Percentiles rank a stretch among this genome's conserved stretches.
Conservation (phyloP, 2,888 invertebrate species). For the Drosophila incognita region DNA sequence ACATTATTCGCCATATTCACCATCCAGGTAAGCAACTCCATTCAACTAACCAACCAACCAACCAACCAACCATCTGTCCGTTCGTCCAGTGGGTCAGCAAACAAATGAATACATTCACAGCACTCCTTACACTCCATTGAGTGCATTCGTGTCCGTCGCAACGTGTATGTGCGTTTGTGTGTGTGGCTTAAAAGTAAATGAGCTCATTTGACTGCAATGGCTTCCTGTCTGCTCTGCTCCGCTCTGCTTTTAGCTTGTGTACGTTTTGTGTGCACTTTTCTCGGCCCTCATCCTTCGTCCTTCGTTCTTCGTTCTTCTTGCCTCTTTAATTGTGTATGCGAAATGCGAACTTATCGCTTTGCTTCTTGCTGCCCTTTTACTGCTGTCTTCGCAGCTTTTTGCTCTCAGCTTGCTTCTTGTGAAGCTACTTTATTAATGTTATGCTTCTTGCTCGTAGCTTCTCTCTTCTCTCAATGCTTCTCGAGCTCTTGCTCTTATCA, state of each 20-base stretch:
- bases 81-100: slow-evolving; percentile 15
- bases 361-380: slow-evolving; percentile 4
- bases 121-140: slow-evolving; percentile 21
- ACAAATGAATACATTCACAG: slow-evolving; percentile 1
- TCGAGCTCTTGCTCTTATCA: neutral
- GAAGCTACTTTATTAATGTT: neutral
- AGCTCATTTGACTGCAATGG: slow-evolving; percentile 9
- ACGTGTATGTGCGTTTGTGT: neutral
- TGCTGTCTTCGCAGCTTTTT: neutral
- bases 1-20: slow-evolving; percentile 95
- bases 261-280: neutral
- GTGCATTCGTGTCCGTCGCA: slow-evolving; percentile 1
- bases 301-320: neutral
- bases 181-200: slow-evolving; percentile 7
- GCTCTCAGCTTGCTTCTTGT: neutral
- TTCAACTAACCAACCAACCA: neutral
- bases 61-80: neutral
- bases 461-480: neutral
- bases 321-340: neutral
- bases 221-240: neutral
- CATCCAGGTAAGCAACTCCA: slow-evolving; percentile 88
- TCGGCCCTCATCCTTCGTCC: neutral
- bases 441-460: neutral
- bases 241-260: neutral
- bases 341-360: slow-evolving; percentile 5